Evolutionary conservation across 2,888 invertebrate genomes (phyloP).

Genomic region (Lordiphosa andalusiaca): DNA sequence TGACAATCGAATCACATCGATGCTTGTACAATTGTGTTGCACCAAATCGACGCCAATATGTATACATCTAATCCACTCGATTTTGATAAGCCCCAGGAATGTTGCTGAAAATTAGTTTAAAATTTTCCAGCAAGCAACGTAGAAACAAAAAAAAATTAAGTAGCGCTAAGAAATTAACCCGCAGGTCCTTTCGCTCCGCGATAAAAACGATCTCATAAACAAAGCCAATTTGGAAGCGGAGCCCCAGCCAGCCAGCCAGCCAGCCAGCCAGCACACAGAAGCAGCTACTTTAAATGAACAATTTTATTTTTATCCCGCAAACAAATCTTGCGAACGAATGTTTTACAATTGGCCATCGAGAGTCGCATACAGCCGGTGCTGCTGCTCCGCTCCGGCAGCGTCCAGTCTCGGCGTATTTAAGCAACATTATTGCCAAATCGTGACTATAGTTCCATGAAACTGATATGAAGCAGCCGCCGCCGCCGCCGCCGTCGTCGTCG

Average conservation of each 20-base stretch:
- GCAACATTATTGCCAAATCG: conserved; percentile 80
- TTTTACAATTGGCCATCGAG: conserved; percentile 71
- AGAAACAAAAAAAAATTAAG: conserved; percentile 63
- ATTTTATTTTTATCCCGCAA: conserved; percentile 79
- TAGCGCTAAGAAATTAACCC: conserved; percentile 75
- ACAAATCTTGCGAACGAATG: conserved; percentile 78
- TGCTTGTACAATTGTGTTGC: conserved; percentile 3
- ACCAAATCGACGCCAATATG: too few species aligned
- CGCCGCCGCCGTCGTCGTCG: conserved; percentile 2
- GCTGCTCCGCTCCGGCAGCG: conserved; percentile 28
- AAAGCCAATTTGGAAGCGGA: conserved; percentile 69
- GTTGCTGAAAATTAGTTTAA: not conserved
- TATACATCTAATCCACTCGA: conserved; percentile 4
- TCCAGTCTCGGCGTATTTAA: conserved; percentile 64
- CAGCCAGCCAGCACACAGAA: conserved; percentile 64
- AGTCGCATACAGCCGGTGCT: conserved; percentile 23
- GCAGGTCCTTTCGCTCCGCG: conserved; percentile 61
- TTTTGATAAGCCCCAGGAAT: not conserved
- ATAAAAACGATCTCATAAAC: conserved; percentile 74
- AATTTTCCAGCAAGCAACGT: not conserved
- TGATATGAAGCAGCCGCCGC: conserved; percentile 75
- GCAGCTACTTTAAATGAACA: conserved; percentile 79
- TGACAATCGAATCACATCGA: conserved; percentile 5
- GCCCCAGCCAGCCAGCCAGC: conserved; percentile 3
- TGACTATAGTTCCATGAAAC: conserved; percentile 81